These are phyloP conservation scores for Seriola rivoliana DNA, from an alignment of 2,113 vertebrate genomes.

Conservation along the genomic window DNA sequence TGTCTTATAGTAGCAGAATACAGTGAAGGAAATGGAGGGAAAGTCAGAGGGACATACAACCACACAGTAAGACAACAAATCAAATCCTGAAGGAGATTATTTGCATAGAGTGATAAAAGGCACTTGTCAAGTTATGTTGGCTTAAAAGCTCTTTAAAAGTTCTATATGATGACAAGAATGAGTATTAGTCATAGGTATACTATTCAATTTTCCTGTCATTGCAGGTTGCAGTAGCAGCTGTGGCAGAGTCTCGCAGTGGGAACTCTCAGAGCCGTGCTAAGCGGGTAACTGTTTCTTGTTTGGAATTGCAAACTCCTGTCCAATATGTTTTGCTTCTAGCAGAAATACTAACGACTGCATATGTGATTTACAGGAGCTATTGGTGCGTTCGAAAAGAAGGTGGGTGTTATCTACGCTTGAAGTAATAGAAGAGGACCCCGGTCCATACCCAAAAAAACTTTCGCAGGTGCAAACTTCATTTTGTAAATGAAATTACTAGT, in stretches of 20 bases:
- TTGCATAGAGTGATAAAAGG: no score
- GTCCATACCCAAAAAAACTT: slow-evolving; percentile 79
- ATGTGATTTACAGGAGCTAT: slow-evolving; percentile 60
- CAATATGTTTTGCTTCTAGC: not conserved
- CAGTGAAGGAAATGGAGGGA: not conserved
- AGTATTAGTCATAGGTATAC: not conserved
- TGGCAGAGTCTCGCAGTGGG: slow-evolving; percentile 6
- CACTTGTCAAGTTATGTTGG: not conserved
- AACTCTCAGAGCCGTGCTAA: slow-evolving; percentile 19
- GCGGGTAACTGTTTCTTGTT: slow-evolving; percentile 62
- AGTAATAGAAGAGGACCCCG: slow-evolving; percentile 83
- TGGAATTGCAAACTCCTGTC: not conserved
- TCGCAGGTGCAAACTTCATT: slow-evolving; percentile 72
- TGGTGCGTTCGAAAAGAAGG: slow-evolving; percentile 84
- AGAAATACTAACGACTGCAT: not conserved
- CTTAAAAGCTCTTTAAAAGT: not conserved
- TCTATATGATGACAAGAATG: not conserved
- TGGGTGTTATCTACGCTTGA: slow-evolving; percentile 89
- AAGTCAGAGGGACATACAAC: not conserved
- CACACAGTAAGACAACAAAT: not conserved
- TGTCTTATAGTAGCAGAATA: not conserved
- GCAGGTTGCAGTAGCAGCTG: slow-evolving; percentile 52
- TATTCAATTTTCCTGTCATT: not conserved
- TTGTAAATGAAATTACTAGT: not conserved
- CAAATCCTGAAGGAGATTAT: not conserved